Base-by-base conservation (phyloP, 1,140 invertebrate genomes). In the Cephus cinctus region DNA sequence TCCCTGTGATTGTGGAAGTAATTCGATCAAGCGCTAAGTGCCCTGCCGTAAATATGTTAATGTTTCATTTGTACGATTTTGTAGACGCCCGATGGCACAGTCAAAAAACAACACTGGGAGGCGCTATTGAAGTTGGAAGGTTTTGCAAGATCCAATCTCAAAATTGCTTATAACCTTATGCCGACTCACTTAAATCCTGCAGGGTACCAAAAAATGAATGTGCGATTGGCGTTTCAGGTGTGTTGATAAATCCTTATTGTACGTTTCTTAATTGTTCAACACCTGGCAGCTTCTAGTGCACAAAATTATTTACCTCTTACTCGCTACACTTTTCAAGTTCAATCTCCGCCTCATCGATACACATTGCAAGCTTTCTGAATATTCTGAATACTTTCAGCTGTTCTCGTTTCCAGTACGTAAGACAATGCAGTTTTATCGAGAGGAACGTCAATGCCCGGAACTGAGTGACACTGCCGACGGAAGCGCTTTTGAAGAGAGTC, bases 71-170 rank as follows among this genome's bases (percentile, higher is more conserved):
- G 1, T 4, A 1, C 3, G 12, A 27, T 36, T 14, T 43, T 47
- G 15, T 20, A 55, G 48, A 55, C 48, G 27, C 53, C 34, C 9
- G 48, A 55, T 40, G 53, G 49, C 12, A 21, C 21, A 2, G 16
- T 55, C 4, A 19, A 51, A 9, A 31, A 23, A 19, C 18, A 43
- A 14, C 48, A 51, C 12, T 52, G 41, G 15, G 9, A 41, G 18
- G 43, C 50, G 6, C 15, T 46, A 4, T 25, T 52, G 20, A n/a
- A 18, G 20, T 9, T 19, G 6, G 40, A 50, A 18, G 15, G 22
- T 30, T 9, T 18, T 11, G 3, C 9, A 2, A 43, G 39, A 38
- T 2, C 41, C 2, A 43, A 35, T 16, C 20, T 43, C 5, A 43
- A 19, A 15, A 14, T 50, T 3, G 47, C 47, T 3, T 42, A 49